Percentiles rank a stretch among this genome's conserved stretches.
Conservation (phyloP, 2,113 vertebrate species). For the Chrysemys picta region DNA sequence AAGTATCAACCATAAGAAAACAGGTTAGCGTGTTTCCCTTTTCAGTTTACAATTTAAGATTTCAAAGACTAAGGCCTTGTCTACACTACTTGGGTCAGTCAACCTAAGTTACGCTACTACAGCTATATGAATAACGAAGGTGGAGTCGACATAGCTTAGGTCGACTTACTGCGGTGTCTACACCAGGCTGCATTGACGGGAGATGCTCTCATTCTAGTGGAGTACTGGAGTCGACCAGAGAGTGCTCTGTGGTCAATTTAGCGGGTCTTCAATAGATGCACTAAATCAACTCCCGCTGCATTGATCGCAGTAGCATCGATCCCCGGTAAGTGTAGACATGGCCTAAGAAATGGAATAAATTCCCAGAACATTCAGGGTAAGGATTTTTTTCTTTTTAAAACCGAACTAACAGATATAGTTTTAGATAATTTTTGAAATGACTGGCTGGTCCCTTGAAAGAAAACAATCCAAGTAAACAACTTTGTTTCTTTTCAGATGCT, state of each 20-base stretch:
- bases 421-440: background rate
- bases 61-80: background rate
- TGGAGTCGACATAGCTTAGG: no score
- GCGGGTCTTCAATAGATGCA: no score
- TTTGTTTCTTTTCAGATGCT: background rate
- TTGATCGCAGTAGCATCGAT: no score
- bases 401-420: background rate
- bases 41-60: background rate
- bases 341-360: background rate
- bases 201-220: no score
- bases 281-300: no score
- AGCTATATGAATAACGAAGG: no score
- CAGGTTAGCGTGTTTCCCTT: background rate
- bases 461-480: background rate
- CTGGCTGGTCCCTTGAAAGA: background rate
- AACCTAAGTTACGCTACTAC: no score
- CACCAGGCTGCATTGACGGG: no score
- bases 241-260: no score
- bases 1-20: background rate
- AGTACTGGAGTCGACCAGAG: no score
- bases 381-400: background rate
- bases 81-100: no score
- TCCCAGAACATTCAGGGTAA: background rate
- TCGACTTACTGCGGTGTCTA: no score
- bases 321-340: background rate